These are phyloP conservation scores for Drosophila sulfurigaster DNA, from an alignment of 1,140 invertebrate species.

Conservation along the genomic window DNA sequence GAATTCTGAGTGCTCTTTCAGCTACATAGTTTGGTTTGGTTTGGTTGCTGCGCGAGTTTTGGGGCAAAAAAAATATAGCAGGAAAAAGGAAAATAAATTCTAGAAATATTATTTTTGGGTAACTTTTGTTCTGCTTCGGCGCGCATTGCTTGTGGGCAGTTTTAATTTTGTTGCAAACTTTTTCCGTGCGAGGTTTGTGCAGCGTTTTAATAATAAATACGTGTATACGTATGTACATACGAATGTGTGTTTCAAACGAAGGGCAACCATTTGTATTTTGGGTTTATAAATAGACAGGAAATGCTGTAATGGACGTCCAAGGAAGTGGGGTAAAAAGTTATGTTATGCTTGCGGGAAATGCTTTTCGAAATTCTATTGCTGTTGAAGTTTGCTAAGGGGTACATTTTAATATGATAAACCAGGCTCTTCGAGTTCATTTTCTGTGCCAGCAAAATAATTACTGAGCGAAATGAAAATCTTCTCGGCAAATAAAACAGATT, in stretches of 20 bases:
- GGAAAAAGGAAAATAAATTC: slow-evolving; percentile 41
- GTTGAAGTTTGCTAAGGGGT: slow-evolving; percentile 13
- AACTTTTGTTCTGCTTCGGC: slow-evolving; percentile 69
- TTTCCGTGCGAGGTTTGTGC: slow-evolving; percentile 62
- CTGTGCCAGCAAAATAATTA: slow-evolving; percentile 8
- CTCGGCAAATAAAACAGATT: slow-evolving; percentile 26
- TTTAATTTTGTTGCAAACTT: slow-evolving; percentile 76
- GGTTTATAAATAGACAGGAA: slow-evolving; percentile 65
- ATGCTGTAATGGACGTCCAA: slow-evolving; percentile 57
- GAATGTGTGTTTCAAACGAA: slow-evolving; percentile 8
- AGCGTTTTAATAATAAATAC: slow-evolving; percentile 81
- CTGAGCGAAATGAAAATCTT: slow-evolving; percentile 1
- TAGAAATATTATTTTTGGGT: slow-evolving; percentile 54
- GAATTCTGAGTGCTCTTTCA: slow-evolving; percentile 34
- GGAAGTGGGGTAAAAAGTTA: slow-evolving; percentile 34
- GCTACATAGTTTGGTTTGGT: slow-evolving; percentile 57
- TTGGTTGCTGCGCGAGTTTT: slow-evolving; percentile 21
- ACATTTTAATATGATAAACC: slow-evolving; percentile 23
- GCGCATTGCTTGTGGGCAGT: slow-evolving; percentile 49
- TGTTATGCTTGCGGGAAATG: slow-evolving; percentile 2
- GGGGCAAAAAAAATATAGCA: slow-evolving; percentile 11
- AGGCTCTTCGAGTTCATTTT: background rate
- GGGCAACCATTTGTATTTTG: slow-evolving; percentile 46
- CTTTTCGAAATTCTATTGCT: slow-evolving; percentile 1
- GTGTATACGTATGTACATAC: background rate